phyloP scores from a whole-genome alignment of 2,797 vertebrate species.

The Eremophila alpestris region DNA sequence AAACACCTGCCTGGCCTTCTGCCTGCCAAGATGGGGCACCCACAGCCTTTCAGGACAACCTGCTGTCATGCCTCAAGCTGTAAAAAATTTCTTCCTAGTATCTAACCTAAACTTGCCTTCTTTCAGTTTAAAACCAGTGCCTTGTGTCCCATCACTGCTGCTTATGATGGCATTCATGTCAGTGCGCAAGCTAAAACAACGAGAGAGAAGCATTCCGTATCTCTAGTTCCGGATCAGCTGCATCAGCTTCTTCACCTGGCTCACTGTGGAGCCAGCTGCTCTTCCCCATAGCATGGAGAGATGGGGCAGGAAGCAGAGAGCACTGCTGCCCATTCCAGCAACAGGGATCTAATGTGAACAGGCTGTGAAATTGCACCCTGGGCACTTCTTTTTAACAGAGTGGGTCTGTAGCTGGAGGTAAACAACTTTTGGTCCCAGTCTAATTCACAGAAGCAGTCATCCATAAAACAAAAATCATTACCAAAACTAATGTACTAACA shows the following conservation, averaged over 20 bases:
- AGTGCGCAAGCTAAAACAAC: background rate
- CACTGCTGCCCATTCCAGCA: background rate
- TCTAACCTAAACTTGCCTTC: background rate
- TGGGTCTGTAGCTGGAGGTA: background rate
- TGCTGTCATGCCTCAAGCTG: background rate
- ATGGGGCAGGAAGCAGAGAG: background rate
- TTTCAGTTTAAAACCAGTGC: background rate
- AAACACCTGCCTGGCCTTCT: background rate
- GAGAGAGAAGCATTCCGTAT: background rate
- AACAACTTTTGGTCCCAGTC: background rate
- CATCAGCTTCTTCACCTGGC: background rate
- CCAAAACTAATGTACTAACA: background rate
- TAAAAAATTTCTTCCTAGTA: background rate
- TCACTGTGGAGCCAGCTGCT: background rate
- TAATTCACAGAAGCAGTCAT: background rate
- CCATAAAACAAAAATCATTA: background rate
- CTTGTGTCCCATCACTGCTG: background rate
- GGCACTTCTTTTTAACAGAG: background rate
- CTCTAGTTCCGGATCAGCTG: background rate
- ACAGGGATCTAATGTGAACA: background rate
- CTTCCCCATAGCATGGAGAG: rapidly evolving
- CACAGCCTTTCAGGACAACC: background rate
- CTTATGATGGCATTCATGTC: rapidly evolving
- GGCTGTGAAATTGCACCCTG: background rate
- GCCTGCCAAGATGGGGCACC: background rate